These are phyloP conservation scores for Podarcis cretensis DNA, from an alignment of 2,113 vertebrate species.

Conservation along the genomic window DNA sequence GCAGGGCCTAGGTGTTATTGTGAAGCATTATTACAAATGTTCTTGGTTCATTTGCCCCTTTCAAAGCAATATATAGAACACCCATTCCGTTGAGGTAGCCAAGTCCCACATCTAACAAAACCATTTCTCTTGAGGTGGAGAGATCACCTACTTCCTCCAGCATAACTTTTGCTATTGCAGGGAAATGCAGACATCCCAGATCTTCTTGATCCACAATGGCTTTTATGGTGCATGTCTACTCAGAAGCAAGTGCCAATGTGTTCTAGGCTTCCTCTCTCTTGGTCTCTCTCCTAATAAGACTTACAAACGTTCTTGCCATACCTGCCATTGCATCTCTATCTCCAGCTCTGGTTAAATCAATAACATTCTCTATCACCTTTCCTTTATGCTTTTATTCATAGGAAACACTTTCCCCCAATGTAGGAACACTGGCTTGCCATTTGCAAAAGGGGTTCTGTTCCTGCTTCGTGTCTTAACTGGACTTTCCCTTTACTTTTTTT, in stretches of 20 bases:
- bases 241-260: neutral
- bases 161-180: neutral
- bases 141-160: no score
- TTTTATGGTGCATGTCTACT: neutral
- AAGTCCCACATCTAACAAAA: neutral
- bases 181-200: neutral
- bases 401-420: neutral
- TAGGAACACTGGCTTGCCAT: neutral
- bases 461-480: neutral
- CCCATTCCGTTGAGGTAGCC: neutral
- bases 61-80: neutral
- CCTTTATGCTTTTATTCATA: neutral
- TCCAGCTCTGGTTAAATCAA: neutral
- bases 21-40: no score
- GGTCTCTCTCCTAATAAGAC: neutral
- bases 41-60: neutral
- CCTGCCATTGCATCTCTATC: neutral
- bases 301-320: neutral
- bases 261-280: neutral
- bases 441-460: neutral
- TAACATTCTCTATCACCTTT: neutral
- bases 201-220: neutral
- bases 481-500: conserved; percentile 8
- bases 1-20: neutral
- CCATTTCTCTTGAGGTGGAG: neutral